Evolutionary conservation across 2,797 vertebrate genomes (phyloP).

Genomic region (Mallotus villosus): DNA sequence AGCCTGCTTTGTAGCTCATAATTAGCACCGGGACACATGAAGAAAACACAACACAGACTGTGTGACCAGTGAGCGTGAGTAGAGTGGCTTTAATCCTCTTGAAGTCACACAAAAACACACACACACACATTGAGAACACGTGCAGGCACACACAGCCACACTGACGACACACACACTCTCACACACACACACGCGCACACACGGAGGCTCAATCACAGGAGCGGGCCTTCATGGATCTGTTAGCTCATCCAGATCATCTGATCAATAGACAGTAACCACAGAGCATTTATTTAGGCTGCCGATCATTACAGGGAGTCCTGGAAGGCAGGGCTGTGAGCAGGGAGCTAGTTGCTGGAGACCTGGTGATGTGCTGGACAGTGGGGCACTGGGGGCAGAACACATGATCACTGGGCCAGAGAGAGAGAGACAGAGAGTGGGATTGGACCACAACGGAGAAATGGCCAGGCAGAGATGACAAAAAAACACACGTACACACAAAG

Average conservation of each 20-base stretch:
- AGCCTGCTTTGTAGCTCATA: slow-evolving; percentile 65
- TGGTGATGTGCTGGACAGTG: slow-evolving; percentile 54
- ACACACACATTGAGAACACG: slow-evolving; percentile 14
- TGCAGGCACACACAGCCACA: not conserved
- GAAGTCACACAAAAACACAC: no score
- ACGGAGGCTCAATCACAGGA: slow-evolving; percentile 54
- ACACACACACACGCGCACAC: slow-evolving; percentile 13
- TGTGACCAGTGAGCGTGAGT: not conserved
- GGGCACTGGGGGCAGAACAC: slow-evolving; percentile 1
- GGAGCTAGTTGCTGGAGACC: slow-evolving; percentile 37
- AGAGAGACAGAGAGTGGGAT: not conserved
- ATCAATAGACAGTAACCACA: slow-evolving; percentile 68
- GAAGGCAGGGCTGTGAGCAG: slow-evolving; percentile 35
- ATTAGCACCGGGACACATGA: slow-evolving; percentile 60
- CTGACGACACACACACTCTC: slow-evolving; percentile 11
- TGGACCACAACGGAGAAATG: no score
- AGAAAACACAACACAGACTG: not conserved
- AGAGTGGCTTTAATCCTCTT: not conserved
- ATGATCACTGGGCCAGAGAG: not conserved
- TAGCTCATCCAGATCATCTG: slow-evolving; percentile 66
- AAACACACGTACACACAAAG: slow-evolving; percentile 9
- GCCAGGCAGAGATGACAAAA: slow-evolving; percentile 10
- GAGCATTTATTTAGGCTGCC: slow-evolving; percentile 65
- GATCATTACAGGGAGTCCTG: slow-evolving; percentile 64
- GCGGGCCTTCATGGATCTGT: slow-evolving; percentile 67